Evolutionary conservation across 2,888 invertebrate genomes (phyloP).

Genomic region (Sminthurides aquaticus): DNA sequence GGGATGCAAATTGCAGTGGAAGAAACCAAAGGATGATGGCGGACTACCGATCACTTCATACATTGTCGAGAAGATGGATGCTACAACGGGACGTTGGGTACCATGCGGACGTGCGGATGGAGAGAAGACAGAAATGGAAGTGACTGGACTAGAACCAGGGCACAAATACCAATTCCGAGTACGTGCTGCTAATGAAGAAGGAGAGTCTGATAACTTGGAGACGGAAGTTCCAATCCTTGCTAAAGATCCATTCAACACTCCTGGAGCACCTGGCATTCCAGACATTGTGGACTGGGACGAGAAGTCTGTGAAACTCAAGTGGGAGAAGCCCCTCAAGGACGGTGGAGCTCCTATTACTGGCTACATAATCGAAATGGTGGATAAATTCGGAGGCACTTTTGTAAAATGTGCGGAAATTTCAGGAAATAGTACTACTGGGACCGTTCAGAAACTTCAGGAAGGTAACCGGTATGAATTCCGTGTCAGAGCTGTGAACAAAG

Average conservation of each 20-base stretch:
- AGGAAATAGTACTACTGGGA: slow-evolving; percentile 64
- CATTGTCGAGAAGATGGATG: slow-evolving; percentile 89
- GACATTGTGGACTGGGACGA: no score
- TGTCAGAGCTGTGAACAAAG: slow-evolving; percentile 83
- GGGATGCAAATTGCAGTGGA: slow-evolving; percentile 86
- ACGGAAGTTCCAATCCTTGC: slow-evolving; percentile 85
- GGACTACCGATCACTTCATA: slow-evolving; percentile 75
- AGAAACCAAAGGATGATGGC: slow-evolving; percentile 70
- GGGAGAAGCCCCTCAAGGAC: slow-evolving; percentile 78
- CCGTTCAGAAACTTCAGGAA: slow-evolving; percentile 75
- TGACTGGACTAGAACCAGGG: slow-evolving; percentile 84
- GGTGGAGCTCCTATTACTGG: slow-evolving; percentile 85
- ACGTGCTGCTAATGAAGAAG: slow-evolving; percentile 89
- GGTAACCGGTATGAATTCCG: slow-evolving; percentile 83
- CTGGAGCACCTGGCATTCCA: slow-evolving; percentile 87
- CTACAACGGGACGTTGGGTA: slow-evolving; percentile 93
- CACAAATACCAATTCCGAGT: slow-evolving; percentile 95
- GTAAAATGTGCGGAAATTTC: slow-evolving; percentile 70
- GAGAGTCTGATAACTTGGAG: slow-evolving; percentile 85
- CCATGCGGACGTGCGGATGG: slow-evolving; percentile 89
- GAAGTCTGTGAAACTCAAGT: no score
- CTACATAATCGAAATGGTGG: slow-evolving; percentile 84
- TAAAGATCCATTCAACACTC: slow-evolving; percentile 96
- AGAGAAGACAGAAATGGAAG: slow-evolving; percentile 75
- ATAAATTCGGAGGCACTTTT: slow-evolving; percentile 80